Conservation (phyloP, 2,888 invertebrate genomes). For the Globia sparganii region DNA sequence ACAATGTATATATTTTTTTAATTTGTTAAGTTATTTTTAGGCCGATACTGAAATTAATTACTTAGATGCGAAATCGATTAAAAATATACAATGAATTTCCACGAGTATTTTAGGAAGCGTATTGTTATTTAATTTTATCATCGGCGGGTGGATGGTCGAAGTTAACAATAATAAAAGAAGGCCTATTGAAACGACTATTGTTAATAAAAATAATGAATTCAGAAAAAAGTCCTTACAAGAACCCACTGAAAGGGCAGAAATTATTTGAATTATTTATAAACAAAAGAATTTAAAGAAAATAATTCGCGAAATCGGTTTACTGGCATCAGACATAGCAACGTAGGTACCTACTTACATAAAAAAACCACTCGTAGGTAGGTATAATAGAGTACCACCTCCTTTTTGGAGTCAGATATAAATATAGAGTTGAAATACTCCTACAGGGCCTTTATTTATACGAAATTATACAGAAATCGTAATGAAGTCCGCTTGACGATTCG, state of each 20-base stretch:
- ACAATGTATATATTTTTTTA: neutral
- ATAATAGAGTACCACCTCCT: neutral
- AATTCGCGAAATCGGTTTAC: neutral
- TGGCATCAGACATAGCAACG: neutral
- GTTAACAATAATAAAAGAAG: slow-evolving; percentile 51
- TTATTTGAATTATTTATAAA: slow-evolving; percentile 1
- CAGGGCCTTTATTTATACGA: slow-evolving; percentile 23
- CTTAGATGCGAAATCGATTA: slow-evolving; percentile 27
- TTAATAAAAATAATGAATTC: slow-evolving; percentile 31
- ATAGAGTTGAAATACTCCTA: slow-evolving; percentile 4
- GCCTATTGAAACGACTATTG: slow-evolving; percentile 34
- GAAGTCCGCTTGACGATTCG: slow-evolving; percentile 68
- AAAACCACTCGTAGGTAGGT: neutral
- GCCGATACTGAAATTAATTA: slow-evolving; percentile 26
- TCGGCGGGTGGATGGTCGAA: slow-evolving; percentile 33
- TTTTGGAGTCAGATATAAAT: neutral
- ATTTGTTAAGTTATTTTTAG: neutral
- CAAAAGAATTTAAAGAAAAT: neutral
- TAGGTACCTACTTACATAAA: neutral
- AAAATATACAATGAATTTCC: slow-evolving; percentile 30
- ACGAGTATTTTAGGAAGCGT: slow-evolving; percentile 25
- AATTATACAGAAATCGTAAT: slow-evolving; percentile 55
- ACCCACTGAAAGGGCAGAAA: neutral
- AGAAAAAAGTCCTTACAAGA: slow-evolving; percentile 32
- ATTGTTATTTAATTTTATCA: slow-evolving; percentile 47